Base-by-base conservation (phyloP, 2,888 invertebrate species). In the Nomada lathburiana region DNA sequence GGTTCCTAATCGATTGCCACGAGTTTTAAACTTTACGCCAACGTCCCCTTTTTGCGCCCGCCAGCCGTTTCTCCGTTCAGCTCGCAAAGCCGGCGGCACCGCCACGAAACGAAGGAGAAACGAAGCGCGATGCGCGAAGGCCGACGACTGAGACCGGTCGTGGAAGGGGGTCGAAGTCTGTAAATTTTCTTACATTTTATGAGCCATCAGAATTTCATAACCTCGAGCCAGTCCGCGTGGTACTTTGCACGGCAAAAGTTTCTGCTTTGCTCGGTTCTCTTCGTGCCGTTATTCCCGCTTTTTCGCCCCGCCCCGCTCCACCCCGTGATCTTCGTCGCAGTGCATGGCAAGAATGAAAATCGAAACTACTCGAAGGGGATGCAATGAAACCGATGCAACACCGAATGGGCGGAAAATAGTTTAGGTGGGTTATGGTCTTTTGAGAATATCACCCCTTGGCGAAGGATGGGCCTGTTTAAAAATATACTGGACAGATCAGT, bases 181-280 rank as follows among this genome's bases (percentile, higher is more conserved):
- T 94, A 94, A 94, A 94, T 94, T 94, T 94, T 94, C 94, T 93
- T 94, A 93, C 93, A 94, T 94, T 94, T 94, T 94, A 94, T 93
- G 94, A 94, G 93, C 93, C 93, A 94, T 94, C 94, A 94, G 93
- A 94, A 94, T 94, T 94, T 93, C 94, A 94, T 94, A 94, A 94
- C 93, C 93, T 92, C 93, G 92, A 93, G 93, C 93, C 94, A 93
- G 94, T 93, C 93, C 93, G 93, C 92, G 93, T 93, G 93, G 93
- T 94, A 94, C 94, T 94, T 94, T 93, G 92, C 94, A 91, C 93
- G 92, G 90, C 90, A 92, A 94, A 94, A 93, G 91, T 94, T 94
- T 93, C 86, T 89, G 82, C 87, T 85, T 85, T 89, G 89, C 90
- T 89, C 87, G 83, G 86, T 84, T 87, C 88, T 85, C 82, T 79